These are phyloP conservation scores for Amphiprion ocellaris DNA, from an alignment of 2,113 vertebrate genomes.

Conservation along the genomic window DNA sequence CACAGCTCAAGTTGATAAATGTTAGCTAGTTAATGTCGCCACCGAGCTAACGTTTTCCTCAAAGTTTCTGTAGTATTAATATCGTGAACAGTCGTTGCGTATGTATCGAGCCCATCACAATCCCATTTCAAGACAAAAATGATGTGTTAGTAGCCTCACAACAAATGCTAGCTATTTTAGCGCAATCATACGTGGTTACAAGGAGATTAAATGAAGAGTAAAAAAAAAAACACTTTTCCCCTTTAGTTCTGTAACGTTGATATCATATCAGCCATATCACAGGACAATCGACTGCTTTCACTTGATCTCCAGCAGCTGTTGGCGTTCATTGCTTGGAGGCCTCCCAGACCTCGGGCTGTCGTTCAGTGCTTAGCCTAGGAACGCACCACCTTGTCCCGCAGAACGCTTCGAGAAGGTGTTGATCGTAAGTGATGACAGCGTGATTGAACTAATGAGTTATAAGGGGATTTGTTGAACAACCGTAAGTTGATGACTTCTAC, in stretches of 20 bases:
- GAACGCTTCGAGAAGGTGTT: neutral
- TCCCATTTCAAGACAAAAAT: neutral
- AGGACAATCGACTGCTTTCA: rapidly evolving
- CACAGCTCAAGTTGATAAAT: neutral
- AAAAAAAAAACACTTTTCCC: neutral
- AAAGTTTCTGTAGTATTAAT: too few species aligned
- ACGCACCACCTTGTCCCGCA: neutral
- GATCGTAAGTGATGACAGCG: neutral
- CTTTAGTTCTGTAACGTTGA: too few species aligned
- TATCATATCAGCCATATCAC: rapidly evolving
- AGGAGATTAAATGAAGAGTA: neutral
- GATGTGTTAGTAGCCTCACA: neutral
- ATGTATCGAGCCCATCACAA: rapidly evolving
- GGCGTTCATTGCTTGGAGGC: conserved; percentile 28
- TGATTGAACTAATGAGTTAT: too few species aligned
- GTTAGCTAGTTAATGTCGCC: neutral
- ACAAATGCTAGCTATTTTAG: conserved; percentile 21
- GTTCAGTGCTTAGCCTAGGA: neutral
- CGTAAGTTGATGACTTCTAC: neutral
- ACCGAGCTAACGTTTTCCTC: too few species aligned
- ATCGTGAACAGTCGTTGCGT: neutral
- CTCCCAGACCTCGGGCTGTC: conserved; percentile 38
- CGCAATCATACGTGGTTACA: neutral
- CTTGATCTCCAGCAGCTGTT: neutral
- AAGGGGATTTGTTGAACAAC: too few species aligned